Base-by-base conservation (phyloP, 2,797 vertebrate genomes). In the Uromys caudimaculatus region DNA sequence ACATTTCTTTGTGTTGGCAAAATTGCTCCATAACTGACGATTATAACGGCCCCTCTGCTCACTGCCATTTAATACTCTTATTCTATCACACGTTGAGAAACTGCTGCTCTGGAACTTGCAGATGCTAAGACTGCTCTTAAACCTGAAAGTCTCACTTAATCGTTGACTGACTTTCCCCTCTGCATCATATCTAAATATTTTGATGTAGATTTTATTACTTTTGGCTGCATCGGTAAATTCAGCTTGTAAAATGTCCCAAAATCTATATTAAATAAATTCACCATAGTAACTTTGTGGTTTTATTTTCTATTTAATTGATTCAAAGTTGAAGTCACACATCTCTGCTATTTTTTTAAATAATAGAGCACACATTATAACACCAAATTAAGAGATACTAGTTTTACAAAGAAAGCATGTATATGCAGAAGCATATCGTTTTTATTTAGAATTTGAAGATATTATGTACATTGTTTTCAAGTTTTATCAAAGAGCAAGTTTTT, bases 1-100 rank as follows among this genome's bases (percentile, higher is more conserved):
- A 87, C 86, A 81, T 97, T 92, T 97, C 96, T 95, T 97, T 97
- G 90, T 97, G 44, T 96, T 97, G 95, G 82, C 94, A 97, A 29
- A 92, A 85, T 47, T 96, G 79, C 92, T 92, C 96, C 95, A 83
- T n/a, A 44, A 78, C 91, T 97, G 90, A 64, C 93, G 85, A 23
- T 38, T 96, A 11, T 94, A 97, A 95, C 75, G 93, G 96, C 93
- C 97, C 91, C 93, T 96, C 82, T 97, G 96, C 71, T 67, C 79
- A 75, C 60, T 91, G 85, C 97, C 77, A 95, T 69, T 97, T 97
- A 93, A 94, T 93, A 78, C 93, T 90, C 95, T 93, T 62, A 87
- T 35, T 96, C 94, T 97, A 11, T 96, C 35, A 29, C 94, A 96
- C 95, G 95, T 69, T 82, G 78, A 91, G 4, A 95, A 94, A 93